Percentiles rank a stretch among this genome's conserved stretches.
These are phyloP conservation scores for Lagopus muta DNA, from an alignment of 2,113 vertebrate genomes.

Conservation along the genomic window DNA sequence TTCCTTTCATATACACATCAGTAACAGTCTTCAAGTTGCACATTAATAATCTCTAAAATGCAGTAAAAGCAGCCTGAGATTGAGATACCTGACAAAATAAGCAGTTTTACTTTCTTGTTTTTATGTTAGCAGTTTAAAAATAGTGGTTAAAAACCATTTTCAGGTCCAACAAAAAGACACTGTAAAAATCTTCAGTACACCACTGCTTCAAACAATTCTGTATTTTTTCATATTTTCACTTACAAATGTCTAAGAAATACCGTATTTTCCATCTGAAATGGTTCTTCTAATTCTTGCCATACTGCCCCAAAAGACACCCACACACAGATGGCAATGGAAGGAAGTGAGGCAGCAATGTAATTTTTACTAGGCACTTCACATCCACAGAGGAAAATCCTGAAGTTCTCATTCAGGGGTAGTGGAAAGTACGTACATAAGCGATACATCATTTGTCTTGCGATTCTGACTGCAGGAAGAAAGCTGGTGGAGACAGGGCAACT, in stretches of 20 bases:
- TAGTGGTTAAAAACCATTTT: background rate
- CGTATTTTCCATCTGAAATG: conserved; percentile 22
- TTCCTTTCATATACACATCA: background rate
- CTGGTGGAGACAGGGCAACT: background rate
- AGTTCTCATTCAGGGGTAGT: background rate
- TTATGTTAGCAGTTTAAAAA: background rate
- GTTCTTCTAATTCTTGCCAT: conserved; percentile 23
- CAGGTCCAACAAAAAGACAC: background rate
- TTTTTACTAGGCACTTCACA: conserved; percentile 22
- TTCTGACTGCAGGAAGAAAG: background rate
- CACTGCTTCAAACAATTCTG: background rate
- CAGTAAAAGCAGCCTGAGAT: background rate
- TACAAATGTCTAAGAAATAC: conserved; percentile 27
- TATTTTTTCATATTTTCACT: background rate
- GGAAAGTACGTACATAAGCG: background rate
- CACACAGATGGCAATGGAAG: conserved; percentile 50
- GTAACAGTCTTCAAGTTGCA: background rate
- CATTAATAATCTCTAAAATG: background rate
- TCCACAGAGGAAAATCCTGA: background rate
- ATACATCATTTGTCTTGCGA: background rate
- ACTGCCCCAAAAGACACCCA: conserved; percentile 45
- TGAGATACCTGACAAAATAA: background rate
- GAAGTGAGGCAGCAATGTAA: conserved; percentile 17
- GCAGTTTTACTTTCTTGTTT: background rate
- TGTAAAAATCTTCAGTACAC: background rate